These are phyloP conservation scores for Mactromeris polynyma DNA, from an alignment of 2,888 invertebrate genomes.

Conservation along the genomic window DNA sequence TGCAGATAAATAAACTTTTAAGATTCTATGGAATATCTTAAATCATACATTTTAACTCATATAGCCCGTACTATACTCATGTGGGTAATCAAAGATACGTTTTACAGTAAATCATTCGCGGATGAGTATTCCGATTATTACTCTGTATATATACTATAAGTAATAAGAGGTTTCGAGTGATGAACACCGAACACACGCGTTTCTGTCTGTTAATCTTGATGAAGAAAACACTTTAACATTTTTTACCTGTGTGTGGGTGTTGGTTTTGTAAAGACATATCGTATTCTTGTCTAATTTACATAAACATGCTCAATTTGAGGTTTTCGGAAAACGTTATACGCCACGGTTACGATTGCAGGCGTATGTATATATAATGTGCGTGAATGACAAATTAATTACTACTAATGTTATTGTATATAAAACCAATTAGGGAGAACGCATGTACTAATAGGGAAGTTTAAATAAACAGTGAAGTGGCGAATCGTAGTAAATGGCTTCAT, in stretches of 20 bases:
- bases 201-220: constrained; percentile 2
- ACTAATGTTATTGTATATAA: neutral
- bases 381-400: neutral
- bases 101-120: too few relatives aligned
- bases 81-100: too few relatives aligned
- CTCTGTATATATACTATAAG: neutral
- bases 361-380: neutral
- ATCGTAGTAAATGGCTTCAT: neutral
- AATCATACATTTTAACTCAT: too few relatives aligned
- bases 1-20: too few relatives aligned
- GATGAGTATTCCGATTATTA: too few relatives aligned
- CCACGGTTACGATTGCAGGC: neutral
- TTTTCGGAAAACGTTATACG: neutral
- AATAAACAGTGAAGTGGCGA: neutral
- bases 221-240: neutral
- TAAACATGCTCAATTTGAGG: neutral
- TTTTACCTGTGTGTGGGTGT: neutral
- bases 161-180: neutral
- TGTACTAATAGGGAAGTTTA: constrained; percentile 15
- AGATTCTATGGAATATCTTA: too few relatives aligned
- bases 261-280: neutral
- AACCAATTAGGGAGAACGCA: neutral
- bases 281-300: neutral
- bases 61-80: too few relatives aligned
- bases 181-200: neutral